These are phyloP conservation scores for Tenebrio molitor DNA, from an alignment of 1,140 invertebrate genomes.

Conservation along the genomic window DNA sequence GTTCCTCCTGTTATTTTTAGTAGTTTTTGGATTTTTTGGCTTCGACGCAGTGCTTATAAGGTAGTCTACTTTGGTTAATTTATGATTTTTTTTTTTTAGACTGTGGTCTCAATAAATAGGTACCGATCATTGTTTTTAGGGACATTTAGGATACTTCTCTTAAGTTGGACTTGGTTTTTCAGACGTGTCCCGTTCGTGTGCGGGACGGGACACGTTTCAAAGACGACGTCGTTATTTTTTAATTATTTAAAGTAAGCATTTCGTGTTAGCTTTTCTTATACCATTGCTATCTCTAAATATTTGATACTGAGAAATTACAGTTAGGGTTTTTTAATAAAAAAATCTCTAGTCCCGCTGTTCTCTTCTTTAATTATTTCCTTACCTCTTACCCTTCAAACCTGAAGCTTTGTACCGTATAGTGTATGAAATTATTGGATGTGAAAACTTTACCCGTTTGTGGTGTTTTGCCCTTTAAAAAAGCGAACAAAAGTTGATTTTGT, in stretches of 20 bases:
- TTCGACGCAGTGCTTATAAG: constrained; percentile 52
- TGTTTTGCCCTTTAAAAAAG: constrained; percentile 43
- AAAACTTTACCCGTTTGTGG: constrained; percentile 52
- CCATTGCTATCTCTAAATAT: constrained; percentile 62
- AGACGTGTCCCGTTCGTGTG: constrained; percentile 25
- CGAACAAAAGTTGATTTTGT: constrained; percentile 46
- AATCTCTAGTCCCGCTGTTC: constrained; percentile 65
- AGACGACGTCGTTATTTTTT: constrained; percentile 39
- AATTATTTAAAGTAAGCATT: constrained; percentile 55
- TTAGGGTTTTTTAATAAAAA: constrained; percentile 65
- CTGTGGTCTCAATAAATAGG: constrained; percentile 61
- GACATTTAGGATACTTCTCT: constrained; percentile 54
- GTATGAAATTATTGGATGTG: constrained; percentile 53
- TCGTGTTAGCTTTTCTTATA: constrained; percentile 61
- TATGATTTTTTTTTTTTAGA: constrained; percentile 55
- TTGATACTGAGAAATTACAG: constrained; percentile 63
- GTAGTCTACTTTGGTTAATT: constrained; percentile 50
- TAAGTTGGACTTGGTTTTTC: constrained; percentile 51
- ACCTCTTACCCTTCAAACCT: constrained; percentile 41
- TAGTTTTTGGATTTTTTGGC: constrained; percentile 41
- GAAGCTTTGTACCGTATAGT: constrained; percentile 51
- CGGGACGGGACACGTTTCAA: constrained; percentile 27
- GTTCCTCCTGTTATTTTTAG: constrained; percentile 43
- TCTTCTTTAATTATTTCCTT: constrained; percentile 56
- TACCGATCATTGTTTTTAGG: constrained; percentile 58